phyloP scores from a whole-genome alignment of 2,113 vertebrate genomes.

The Ranitomeya imitator region DNA sequence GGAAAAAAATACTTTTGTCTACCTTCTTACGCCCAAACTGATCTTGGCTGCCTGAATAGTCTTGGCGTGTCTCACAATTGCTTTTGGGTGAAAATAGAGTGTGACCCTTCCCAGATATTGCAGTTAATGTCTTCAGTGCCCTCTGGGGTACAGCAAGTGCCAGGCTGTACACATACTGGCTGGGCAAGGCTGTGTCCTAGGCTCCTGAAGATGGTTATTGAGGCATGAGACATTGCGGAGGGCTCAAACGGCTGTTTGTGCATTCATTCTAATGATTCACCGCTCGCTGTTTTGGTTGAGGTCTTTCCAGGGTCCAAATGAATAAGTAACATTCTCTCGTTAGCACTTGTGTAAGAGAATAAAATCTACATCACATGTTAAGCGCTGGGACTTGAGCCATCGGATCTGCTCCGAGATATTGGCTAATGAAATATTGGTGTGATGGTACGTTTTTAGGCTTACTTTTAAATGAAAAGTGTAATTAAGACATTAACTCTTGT shows the following conservation, averaged over 20 bases:
- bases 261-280: conserved; percentile 32
- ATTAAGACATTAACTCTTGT: conserved; percentile 24
- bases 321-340: conserved; percentile 45
- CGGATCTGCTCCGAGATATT: conserved; percentile 29
- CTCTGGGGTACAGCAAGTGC: background rate
- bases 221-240: background rate
- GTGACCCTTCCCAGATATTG: conserved; percentile 7
- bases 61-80: background rate
- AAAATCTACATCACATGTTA: conserved; percentile 42
- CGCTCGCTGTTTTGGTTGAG: conserved; percentile 21
- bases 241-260: conserved; percentile 6
- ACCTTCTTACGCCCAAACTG: conserved; percentile 32
- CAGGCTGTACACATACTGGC: background rate
- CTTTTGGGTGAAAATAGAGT: background rate
- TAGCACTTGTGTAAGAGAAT: conserved; percentile 42
- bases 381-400: conserved; percentile 3
- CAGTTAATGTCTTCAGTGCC: background rate
- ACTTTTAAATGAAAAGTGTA: conserved; percentile 24
- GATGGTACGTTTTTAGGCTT: conserved; percentile 1
- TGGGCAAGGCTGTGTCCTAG: background rate
- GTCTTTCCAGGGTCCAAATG: conserved; percentile 4
- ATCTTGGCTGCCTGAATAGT: background rate
- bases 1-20: background rate
- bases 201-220: conserved; percentile 20
- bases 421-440: conserved; percentile 35